Conservation (phyloP, 2,113 vertebrate genomes). For the Boulengeromyrus knoepffleri region DNA sequence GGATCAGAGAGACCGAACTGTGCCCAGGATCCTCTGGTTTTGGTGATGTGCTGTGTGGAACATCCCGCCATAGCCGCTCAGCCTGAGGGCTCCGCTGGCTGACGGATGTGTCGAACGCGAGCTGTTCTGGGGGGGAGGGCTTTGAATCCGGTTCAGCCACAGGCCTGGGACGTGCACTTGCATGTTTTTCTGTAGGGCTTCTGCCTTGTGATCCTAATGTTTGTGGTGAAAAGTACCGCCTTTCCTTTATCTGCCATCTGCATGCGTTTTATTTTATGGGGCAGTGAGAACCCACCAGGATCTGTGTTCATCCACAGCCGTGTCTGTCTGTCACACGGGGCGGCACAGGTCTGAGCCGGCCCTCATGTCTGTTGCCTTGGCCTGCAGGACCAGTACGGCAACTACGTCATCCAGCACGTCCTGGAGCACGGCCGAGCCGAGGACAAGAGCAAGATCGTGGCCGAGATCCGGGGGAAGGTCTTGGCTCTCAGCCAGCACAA, state of each 20-base stretch:
- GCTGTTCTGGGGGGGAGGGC: not conserved
- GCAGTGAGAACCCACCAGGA: not conserved
- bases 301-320: not conserved
- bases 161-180: not conserved
- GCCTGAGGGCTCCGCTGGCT: not conserved
- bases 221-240: slow-evolving; percentile 5
- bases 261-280: slow-evolving; percentile 16
- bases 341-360: not conserved
- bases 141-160: not conserved
- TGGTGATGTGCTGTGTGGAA: not conserved
- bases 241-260: not conserved
- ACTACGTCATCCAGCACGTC: slow-evolving; percentile 98
- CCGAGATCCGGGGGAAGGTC: slow-evolving; percentile 92
- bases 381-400: slow-evolving; percentile 91
- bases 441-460: slow-evolving; percentile 97
- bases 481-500: slow-evolving; percentile 95
- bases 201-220: slow-evolving; percentile 14
- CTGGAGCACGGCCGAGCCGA: slow-evolving; percentile 92
- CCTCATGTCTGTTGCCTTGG: slow-evolving; percentile 19
- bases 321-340: not conserved
- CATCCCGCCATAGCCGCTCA: not conserved
- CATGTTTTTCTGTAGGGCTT: not conserved
- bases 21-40: not conserved
- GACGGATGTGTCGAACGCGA: not conserved
- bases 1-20: not conserved